A percentile compares a stretch with the other conserved stretches of the same genome.
phyloP scores from a whole-genome alignment of 2,113 vertebrate species.

The Hippocampus zosterae region DNA sequence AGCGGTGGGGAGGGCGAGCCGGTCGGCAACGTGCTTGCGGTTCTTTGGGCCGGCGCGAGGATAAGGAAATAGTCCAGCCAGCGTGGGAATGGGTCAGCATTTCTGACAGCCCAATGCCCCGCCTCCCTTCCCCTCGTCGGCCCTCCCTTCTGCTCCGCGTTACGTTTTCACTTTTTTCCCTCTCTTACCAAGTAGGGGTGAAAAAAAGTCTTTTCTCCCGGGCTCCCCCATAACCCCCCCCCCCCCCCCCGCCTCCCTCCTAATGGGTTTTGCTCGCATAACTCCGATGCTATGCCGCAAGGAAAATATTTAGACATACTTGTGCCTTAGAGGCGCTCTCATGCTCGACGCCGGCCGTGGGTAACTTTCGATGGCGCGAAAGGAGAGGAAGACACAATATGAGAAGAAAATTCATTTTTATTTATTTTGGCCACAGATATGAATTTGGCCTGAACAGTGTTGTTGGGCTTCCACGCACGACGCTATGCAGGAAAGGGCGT shows the following conservation, averaged over 20 bases:
- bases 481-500: constrained; percentile 40
- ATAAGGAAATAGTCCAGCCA: constrained; percentile 59
- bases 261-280: constrained; percentile 71
- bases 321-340: constrained; percentile 24
- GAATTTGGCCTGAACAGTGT: background rate
- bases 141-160: constrained; percentile 13
- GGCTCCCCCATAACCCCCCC: constrained; percentile 18
- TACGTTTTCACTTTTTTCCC: constrained; percentile 26
- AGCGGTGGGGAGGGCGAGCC: constrained; percentile 27
- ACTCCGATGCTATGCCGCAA: constrained; percentile 66
- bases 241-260: constrained; percentile 10
- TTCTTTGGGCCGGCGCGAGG: constrained; percentile 26
- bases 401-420: background rate
- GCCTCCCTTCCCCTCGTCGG: constrained; percentile 2
- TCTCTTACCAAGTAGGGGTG: constrained; percentile 42
- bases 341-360: background rate
- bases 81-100: constrained; percentile 75
- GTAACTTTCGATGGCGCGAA: background rate
- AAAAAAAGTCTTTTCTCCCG: constrained; percentile 62
- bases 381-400: background rate
- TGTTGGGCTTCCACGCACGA: no score
- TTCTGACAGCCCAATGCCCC: constrained; percentile 56
- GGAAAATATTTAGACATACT: constrained; percentile 69
- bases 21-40: constrained; percentile 30
- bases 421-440: no score